Evolutionary conservation across 2,888 invertebrate species (phyloP), one percentile per base, ranked within the genome.

Genomic region (Andrena camellia): DNA sequence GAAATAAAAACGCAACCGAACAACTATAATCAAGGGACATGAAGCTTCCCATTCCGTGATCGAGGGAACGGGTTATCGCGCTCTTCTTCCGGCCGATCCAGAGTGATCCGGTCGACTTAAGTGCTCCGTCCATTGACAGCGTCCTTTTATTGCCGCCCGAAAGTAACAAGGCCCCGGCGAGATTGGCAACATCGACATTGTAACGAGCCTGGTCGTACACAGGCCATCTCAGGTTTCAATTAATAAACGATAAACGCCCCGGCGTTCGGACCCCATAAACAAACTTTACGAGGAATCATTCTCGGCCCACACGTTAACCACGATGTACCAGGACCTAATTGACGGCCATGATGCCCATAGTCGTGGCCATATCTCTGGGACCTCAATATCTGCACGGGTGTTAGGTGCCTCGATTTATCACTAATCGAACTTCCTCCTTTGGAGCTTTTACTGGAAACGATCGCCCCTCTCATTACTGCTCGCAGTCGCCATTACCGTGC

Each of bases 251-350:
- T 85, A 87, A 83, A 86, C 74, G 80, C 77, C 62, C 42, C 60
- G 29, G 33, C 23, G 71, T 54, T 69, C 31, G 31, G 69, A 70
- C 26, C 70, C 78, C 68, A 86, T 88, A 89, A 88, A 87, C 87
- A 84, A 87, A 82, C 68, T 86, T 88, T 87, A 88, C 87, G 84
- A 84, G 82, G 79, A 86, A 87, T 83, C 76, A 77, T 84, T 78
- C 74, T 29, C 86, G 35, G 50, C 88, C 86, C 85, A 86, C 88
- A 79, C 87, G 75, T 67, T 57, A 69, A 42, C 52, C 33, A 26
- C 66, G 71, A 69, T 31, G 50, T 48, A 10, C 48, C 26, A 20
- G 17, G 59, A 75, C 63, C 60, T 81, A 75, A 70, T 66, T 71
- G 80, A 72, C 70, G 75, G 31, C 42, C 59, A 50, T 31, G 64